Conservation (phyloP, 1,140 invertebrate genomes). For the Panagrolaimus sp. region DNA sequence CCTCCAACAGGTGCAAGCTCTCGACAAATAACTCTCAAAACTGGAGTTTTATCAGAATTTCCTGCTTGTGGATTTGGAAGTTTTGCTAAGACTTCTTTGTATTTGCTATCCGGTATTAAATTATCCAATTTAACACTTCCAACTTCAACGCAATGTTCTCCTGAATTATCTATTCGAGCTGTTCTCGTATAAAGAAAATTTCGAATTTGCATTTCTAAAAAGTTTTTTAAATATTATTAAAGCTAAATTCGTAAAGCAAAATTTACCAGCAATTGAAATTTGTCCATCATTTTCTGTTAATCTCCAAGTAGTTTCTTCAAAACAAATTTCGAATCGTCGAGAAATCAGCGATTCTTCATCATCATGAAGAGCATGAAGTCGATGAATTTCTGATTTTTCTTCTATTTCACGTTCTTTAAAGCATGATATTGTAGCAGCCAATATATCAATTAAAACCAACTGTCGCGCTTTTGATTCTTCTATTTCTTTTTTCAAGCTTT, state of each 20-base stretch:
- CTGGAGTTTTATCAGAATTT: constrained; percentile 35
- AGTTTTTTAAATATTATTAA: too few species aligned
- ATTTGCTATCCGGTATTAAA: constrained; percentile 83
- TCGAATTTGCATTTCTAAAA: constrained; percentile 75
- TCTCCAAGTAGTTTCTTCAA: constrained; percentile 77
- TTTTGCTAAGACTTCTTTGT: constrained; percentile 64
- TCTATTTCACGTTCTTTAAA: constrained; percentile 75
- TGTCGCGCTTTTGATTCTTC: constrained; percentile 83
- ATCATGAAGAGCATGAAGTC: constrained; percentile 24
- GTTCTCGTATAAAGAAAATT: constrained; percentile 97
- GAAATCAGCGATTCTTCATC: constrained; percentile 66
- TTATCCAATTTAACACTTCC: constrained; percentile 92
- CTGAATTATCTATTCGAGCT: constrained; percentile 89
- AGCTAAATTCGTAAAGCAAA: too few species aligned
- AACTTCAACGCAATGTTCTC: constrained; percentile 91
- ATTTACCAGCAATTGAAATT: constrained; percentile 73
- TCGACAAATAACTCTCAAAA: constrained; percentile 52
- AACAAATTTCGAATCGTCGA: constrained; percentile 89
- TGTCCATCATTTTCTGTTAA: constrained; percentile 94
- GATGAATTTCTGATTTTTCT: constrained; percentile 48
- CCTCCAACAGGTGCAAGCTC: constrained; percentile 68
- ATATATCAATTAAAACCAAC: constrained; percentile 77
- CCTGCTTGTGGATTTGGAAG: constrained; percentile 17
- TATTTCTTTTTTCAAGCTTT: constrained; percentile 62
- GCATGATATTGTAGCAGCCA: constrained; percentile 79